Evolutionary conservation across 2,888 invertebrate species (phyloP), one percentile per base, ranked within the genome.

Genomic region (Patella depressa): DNA sequence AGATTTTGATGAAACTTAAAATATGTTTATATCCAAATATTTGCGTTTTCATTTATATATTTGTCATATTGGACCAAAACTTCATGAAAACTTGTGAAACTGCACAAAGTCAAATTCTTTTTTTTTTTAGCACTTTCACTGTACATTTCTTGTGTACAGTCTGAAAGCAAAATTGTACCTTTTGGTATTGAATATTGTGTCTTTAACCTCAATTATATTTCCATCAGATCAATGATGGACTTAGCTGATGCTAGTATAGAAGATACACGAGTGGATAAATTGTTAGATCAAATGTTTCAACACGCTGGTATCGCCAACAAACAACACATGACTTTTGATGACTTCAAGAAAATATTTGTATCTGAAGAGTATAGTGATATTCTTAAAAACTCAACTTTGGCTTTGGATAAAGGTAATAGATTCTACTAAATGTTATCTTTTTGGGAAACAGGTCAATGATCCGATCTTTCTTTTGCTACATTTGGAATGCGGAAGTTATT

Each of bases 321-420:
- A 29, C 73, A 79, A 53, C 83, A 84, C 19, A 83, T 88, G 80
- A 85, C 85, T 4, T 85, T 85, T 72, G 79, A 85, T 1, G 86
- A 88, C 74, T 88, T 88, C 79, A 85, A 85, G 73, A 84, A 79
- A 19, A 84, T 88, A 4, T 87, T 88, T 77, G 81, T 84, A 9
- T 83, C 85, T 14, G 85, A 85, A 29, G 82, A 87, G 55, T 83
- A 86, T 73, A 83, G 82, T 24, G 82, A 81, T 12, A 85, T 86
- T 3, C 77, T 88, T 59, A 80, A 85, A 72, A 84, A 85, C 15
- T 87, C 88, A 7, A 86, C 85, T 17, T 71, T 88, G 29, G 85
- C 84, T 54, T 72, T 86, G 29, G 82, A 83, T 75, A 65, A 65
- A 65, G 85, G 86, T 85, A 81, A 72, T 45, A 45, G 45, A 45